Evolutionary conservation across 1,140 invertebrate genomes (phyloP).

Genomic region (Ridgeia piscesae): DNA sequence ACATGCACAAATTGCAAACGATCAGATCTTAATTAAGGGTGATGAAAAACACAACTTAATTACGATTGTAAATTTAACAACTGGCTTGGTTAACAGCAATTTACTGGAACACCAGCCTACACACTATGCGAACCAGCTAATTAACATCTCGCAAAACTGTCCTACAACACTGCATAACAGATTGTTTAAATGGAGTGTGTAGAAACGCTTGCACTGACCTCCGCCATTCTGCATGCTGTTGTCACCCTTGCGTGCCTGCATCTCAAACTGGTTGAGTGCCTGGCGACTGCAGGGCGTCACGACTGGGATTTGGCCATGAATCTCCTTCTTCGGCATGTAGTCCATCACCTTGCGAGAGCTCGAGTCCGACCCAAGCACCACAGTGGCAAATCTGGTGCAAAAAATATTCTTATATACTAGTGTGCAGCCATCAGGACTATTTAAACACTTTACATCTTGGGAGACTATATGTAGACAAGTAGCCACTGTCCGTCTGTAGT

Average conservation of each 20-base stretch:
- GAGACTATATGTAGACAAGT: too few species aligned
- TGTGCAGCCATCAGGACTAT: not conserved
- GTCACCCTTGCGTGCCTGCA: slow-evolving; percentile 53
- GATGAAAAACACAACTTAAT: too few species aligned
- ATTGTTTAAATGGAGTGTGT: not conserved
- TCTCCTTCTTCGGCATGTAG: slow-evolving; percentile 86
- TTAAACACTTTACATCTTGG: not conserved
- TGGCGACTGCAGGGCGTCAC: slow-evolving; percentile 95
- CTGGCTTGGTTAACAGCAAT: too few species aligned
- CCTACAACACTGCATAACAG: not conserved
- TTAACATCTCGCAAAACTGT: not conserved
- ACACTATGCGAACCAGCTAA: not conserved
- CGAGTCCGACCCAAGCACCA: slow-evolving; percentile 71
- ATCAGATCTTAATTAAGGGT: too few species aligned
- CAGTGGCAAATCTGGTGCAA: slow-evolving; percentile 52
- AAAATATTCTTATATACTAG: not conserved
- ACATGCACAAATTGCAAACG: not conserved
- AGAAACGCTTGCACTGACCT: not conserved
- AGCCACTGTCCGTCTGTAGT: too few species aligned
- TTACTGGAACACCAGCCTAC: too few species aligned
- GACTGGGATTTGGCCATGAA: slow-evolving; percentile 91
- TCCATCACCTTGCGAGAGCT: slow-evolving; percentile 90
- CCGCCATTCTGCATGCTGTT: slow-evolving; percentile 37
- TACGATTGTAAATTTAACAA: too few species aligned
- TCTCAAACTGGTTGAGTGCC: slow-evolving; percentile 71